Base-by-base conservation (phyloP, 2,797 vertebrate species). In the Takifugu rubripes region DNA sequence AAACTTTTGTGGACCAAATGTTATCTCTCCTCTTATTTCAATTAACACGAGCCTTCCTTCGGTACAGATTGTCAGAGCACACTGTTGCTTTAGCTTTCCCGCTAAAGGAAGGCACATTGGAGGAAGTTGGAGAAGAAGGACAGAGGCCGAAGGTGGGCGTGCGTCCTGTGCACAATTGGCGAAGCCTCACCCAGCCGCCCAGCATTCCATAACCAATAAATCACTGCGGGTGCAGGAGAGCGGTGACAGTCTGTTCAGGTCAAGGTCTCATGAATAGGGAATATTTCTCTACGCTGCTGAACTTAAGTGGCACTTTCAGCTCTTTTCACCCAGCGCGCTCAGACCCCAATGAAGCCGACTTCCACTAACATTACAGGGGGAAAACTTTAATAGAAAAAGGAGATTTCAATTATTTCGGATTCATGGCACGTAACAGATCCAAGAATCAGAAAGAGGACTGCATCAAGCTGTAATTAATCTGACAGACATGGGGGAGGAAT, bases 251-350 rank as follows among this genome's bases (percentile, higher is more conserved):
- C 66, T 25, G 61, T 70, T 84, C 81, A 87, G 83, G 83, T 86
- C 81, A 84, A 64, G 62, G 65, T 58, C 82, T 85, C 82, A 81
- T 83, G 78, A 85, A 83, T 81, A 85, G 71, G 62, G 64, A 84
- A 79, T 69, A 64, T 70, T 54, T 67, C 44, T 57, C 44, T 51
- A 44, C 56, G 59, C 78, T 64, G 81, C 74, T 78, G 61, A 73
- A 79, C 48, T 10, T 51, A 75, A 78, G 69, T 64, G 61, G 24
- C 64, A 56, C 68, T 81, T 80, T 83, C 42, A 54, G 73, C 54
- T 68, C 15, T 52, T 59, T 72, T 62, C 56, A 58, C 31, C 49
- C 49, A 7, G 44, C 53, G 46, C 52, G 52, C 59, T 61, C 71
- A 81, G 26, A 68, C 72, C 59, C 56, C 58, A 56, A 66, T 42